Evolutionary conservation across 2,797 vertebrate genomes (phyloP).

Genomic region (Agapornis canus): DNA sequence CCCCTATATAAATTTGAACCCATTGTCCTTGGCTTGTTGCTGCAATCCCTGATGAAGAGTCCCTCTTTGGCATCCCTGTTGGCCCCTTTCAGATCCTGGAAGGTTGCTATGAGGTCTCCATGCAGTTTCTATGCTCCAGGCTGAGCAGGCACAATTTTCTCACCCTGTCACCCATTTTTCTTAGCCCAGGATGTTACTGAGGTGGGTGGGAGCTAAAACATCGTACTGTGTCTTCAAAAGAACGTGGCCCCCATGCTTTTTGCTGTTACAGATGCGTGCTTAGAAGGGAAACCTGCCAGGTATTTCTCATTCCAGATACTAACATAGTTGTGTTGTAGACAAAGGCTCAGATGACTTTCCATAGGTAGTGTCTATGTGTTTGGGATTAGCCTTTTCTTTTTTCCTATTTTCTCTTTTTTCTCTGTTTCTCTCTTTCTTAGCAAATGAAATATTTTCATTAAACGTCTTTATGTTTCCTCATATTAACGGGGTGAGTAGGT

Average conservation of each 20-base stretch:
- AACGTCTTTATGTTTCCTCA: not conserved
- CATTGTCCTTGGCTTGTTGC: too few species aligned
- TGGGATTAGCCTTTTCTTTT: not conserved
- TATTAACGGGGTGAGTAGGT: not conserved
- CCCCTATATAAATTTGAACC: too few species aligned
- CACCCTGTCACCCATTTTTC: not conserved
- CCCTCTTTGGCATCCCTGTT: not conserved
- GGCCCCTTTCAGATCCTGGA: not conserved
- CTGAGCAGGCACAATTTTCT: not conserved
- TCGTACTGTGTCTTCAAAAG: not conserved
- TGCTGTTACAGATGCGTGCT: not conserved
- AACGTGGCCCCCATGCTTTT: not conserved
- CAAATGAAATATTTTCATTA: not conserved
- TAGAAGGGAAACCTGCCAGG: not conserved
- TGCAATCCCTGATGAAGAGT: not conserved
- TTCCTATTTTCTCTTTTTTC: not conserved
- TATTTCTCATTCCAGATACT: not conserved
- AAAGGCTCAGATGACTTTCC: not conserved
- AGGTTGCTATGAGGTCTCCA: not conserved
- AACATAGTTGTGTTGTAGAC: not conserved
- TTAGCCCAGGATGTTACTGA: not conserved
- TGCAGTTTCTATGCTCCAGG: not conserved
- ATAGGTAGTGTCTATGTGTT: not conserved
- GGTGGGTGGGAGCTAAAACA: not conserved
- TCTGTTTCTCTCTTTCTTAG: not conserved